A percentile compares a stretch with the other conserved stretches of the same genome.
Evolutionary conservation across 2,797 vertebrate species (phyloP).

Genomic region (Chelon labrosus): DNA sequence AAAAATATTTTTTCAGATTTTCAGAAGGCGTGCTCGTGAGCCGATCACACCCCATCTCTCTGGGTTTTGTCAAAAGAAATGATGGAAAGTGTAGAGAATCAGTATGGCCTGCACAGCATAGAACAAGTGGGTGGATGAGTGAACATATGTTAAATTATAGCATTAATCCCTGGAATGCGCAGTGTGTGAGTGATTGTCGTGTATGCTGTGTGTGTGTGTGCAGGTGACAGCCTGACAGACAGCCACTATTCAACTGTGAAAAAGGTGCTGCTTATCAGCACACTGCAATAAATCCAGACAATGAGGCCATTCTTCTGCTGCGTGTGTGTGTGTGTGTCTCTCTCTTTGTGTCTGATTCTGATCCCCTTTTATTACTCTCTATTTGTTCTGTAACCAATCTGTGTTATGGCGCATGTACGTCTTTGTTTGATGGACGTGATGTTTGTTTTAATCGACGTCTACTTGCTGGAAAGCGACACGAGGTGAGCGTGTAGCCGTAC

Average conservation of each 20-base stretch:
- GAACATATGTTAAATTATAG: conserved; percentile 16
- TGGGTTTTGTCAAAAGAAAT: conserved; percentile 43
- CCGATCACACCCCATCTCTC: conserved; percentile 37
- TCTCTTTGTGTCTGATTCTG: background rate
- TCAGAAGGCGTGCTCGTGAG: background rate
- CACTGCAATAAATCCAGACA: conserved; percentile 74
- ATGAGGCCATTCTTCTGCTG: conserved; percentile 64
- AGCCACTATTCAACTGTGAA: conserved; percentile 67
- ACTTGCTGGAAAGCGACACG: conserved; percentile 24
- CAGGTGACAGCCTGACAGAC: conserved; percentile 47
- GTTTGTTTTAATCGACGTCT: conserved; percentile 24
- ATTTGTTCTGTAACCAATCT: background rate
- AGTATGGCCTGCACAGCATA: background rate
- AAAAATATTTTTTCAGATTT: conserved; percentile 33
- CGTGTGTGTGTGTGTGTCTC: conserved; percentile 14
- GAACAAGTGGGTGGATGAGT: conserved; percentile 12
- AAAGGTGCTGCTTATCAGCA: conserved; percentile 72
- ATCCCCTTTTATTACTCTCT: background rate
- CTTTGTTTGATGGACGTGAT: conserved; percentile 33
- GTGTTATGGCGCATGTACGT: conserved; percentile 1
- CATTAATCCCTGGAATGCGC: conserved; percentile 8
- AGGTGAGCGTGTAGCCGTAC: conserved; percentile 18
- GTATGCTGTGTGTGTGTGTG: conserved; percentile 7
- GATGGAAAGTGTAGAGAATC: conserved; percentile 16
- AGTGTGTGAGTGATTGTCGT: conserved; percentile 9